phyloP scores from a whole-genome alignment of 1,140 invertebrate species.

The Ips nitidus region DNA sequence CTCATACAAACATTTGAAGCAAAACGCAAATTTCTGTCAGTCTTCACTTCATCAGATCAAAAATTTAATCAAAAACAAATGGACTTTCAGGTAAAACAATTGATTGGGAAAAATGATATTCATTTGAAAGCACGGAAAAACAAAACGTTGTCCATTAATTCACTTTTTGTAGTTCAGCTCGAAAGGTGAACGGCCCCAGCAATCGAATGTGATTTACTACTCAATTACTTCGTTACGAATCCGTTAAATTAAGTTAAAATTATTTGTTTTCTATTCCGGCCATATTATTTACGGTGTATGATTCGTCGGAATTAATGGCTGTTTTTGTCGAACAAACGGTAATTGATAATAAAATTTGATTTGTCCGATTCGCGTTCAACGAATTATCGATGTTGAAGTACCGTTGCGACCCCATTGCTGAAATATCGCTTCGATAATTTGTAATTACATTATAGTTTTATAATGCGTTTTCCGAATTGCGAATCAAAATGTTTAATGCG shows the following conservation, averaged over 20 bases:
- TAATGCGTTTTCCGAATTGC: background rate
- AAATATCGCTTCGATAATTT: slow-evolving; percentile 18
- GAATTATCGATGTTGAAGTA: slow-evolving; percentile 13
- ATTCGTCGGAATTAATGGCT: slow-evolving; percentile 21
- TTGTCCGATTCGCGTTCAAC: slow-evolving; percentile 18
- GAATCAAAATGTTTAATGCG: background rate
- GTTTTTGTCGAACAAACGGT: slow-evolving; percentile 28
- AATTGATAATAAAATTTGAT: slow-evolving; percentile 31
- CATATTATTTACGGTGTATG: slow-evolving; percentile 26
- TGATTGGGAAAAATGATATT: too few species aligned
- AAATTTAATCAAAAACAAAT: too few species aligned
- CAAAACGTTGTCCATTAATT: too few species aligned
- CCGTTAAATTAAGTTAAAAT: slow-evolving; percentile 27
- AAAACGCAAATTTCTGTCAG: too few species aligned
- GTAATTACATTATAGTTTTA: slow-evolving; percentile 10
- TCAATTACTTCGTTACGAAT: slow-evolving; percentile 20
- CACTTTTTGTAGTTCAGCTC: background rate
- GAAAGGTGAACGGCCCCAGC: slow-evolving; percentile 8
- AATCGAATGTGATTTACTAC: slow-evolving; percentile 21
- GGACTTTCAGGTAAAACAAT: too few species aligned
- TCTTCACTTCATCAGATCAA: too few species aligned
- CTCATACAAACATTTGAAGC: too few species aligned
- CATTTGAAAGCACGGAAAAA: too few species aligned
- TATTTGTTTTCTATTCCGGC: slow-evolving; percentile 28
- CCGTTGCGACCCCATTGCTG: background rate